Base-by-base conservation (phyloP, 2,888 invertebrate species). In the Biston stratarius region DNA sequence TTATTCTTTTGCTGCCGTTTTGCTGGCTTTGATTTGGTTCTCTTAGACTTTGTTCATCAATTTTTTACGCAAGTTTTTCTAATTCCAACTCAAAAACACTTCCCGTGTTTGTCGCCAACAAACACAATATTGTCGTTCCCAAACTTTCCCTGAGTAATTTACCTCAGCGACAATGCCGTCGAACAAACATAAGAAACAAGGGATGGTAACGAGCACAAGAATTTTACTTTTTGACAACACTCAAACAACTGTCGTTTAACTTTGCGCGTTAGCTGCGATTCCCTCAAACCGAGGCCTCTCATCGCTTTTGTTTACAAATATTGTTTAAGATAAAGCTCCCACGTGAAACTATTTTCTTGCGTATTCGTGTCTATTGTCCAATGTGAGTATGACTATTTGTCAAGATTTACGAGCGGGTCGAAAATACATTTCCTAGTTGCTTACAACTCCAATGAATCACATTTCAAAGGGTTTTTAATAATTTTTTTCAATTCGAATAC, bases 231-330 rank as follows among this genome's bases (percentile, higher is more conserved):
- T 85, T 84, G 84, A 86, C 82, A 85, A 84, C 80, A 79, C 74
- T 80, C 75, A 80, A 87, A 87, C 85, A 88, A 87, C 80, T 80
- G 86, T 84, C 84, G 84, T 88, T 83, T 82, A 87, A 87, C 88
- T 88, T 88, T 87, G 82, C 81, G 73, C 83, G 85, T 85, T 83
- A 55, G 55, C 77, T 73, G 77, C 74, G 74, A 72, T 77, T 82
- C 77, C 69, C 73, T 70, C 58, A 73, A 69, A 73, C 74, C 66
- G 58, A 68, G 70, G 59, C 74, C 69, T 78, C 74, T 76, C 60
- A 59, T 59, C 64, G 59, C 72, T 64, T 77, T 75, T 77, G 71
- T 70, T 69, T 64, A 51, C 72, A 66, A 79, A 81, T 77, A 78
- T 75, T 64, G 62, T 64, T 59, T 60, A 60, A 53, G 62, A 66